A percentile compares a stretch with the other conserved stretches of the same genome.
Conservation (phyloP, 1,140 invertebrate species). For the Oncopeltus fasciatus region DNA sequence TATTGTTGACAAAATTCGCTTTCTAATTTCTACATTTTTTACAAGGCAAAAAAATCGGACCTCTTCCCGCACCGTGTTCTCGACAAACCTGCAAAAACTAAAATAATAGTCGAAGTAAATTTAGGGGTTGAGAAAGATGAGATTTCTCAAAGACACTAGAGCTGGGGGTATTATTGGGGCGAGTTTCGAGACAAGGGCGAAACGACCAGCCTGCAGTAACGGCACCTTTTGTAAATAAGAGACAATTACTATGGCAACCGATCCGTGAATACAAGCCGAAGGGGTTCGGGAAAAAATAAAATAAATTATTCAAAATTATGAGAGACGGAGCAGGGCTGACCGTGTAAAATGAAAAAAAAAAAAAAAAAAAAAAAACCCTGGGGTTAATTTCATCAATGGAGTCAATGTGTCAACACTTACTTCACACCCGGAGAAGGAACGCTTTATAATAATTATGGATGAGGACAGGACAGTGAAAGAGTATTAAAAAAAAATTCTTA, state of each 20-base stretch:
- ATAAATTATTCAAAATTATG: neutral
- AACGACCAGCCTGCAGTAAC: too few species aligned
- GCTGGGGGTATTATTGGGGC: too few species aligned
- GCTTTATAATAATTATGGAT: slow-evolving; percentile 3
- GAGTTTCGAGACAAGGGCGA: too few species aligned
- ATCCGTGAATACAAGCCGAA: neutral
- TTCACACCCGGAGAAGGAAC: neutral
- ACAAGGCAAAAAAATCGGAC: too few species aligned
- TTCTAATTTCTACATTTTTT: too few species aligned
- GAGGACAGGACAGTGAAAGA: neutral
- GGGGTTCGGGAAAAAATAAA: neutral
- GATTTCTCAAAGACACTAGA: too few species aligned
- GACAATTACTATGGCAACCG: neutral
- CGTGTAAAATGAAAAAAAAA: neutral
- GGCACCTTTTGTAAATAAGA: neutral
- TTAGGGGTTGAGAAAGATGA: too few species aligned
- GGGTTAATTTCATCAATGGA: neutral
- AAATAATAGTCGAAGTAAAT: too few species aligned
- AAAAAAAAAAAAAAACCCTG: neutral
- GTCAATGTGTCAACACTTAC: neutral
- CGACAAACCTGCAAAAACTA: too few species aligned
- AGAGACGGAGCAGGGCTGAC: neutral
- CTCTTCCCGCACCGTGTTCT: too few species aligned
- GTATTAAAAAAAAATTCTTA: neutral
- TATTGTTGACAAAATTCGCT: too few species aligned